Evolutionary conservation across 2,888 invertebrate species (phyloP).

Genomic region (Amphipyra berbera): DNA sequence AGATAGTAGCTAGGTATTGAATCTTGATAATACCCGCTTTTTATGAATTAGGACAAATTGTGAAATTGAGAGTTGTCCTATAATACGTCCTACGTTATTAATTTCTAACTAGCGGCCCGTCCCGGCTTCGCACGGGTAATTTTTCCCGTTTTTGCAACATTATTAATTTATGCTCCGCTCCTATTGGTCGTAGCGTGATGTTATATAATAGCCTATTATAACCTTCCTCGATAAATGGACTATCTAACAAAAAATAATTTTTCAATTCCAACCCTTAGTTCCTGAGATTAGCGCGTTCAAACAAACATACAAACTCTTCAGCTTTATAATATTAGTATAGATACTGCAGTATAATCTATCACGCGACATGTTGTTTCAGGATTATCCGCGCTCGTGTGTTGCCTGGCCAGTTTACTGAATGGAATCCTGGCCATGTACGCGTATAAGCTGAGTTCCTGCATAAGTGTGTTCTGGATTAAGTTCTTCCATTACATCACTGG

Average conservation of each 20-base stretch:
- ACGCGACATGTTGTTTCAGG: conserved; percentile 56
- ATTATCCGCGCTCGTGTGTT: conserved; percentile 61
- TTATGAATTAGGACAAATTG: conserved; percentile 6
- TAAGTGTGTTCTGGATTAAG: conserved; percentile 51
- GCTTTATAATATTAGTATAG: too few relatives aligned
- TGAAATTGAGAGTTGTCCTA: conserved; percentile 7
- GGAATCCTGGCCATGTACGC: conserved; percentile 60
- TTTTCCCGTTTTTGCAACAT: too few relatives aligned
- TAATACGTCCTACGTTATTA: not conserved
- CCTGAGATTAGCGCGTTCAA: too few relatives aligned
- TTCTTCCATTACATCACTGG: conserved; percentile 66
- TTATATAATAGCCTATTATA: too few relatives aligned
- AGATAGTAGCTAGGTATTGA: not conserved
- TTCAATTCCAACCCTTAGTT: too few relatives aligned
- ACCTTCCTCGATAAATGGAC: too few relatives aligned
- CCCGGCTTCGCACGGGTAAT: too few relatives aligned
- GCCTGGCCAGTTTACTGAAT: conserved; percentile 59
- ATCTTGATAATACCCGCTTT: conserved; percentile 1
- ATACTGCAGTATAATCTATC: not conserved
- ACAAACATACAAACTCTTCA: too few relatives aligned
- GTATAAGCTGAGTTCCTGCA: conserved; percentile 48
- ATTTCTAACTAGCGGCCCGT: not conserved
- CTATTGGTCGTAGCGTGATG: too few relatives aligned
- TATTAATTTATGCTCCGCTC: too few relatives aligned
- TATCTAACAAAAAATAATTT: too few relatives aligned